phyloP scores from a whole-genome alignment of 1,140 invertebrate genomes.

The Drosophila nigrodunni region DNA sequence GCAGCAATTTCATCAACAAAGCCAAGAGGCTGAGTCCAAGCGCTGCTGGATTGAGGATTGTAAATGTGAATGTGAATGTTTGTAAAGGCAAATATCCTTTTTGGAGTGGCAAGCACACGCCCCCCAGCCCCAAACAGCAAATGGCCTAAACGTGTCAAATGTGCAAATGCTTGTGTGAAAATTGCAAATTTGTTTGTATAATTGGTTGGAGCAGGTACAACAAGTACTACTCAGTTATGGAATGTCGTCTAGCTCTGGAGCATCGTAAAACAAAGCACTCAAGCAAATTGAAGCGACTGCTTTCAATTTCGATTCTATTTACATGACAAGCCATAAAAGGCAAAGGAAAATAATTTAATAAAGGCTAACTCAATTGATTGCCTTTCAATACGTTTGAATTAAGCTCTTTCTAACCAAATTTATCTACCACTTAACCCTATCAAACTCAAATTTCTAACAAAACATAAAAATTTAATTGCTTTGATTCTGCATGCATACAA shows the following conservation, averaged over 20 bases:
- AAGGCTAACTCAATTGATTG: background rate
- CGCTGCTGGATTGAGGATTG: no score
- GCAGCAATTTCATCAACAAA: conserved; percentile 80
- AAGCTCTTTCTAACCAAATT: background rate
- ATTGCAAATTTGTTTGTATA: conserved; percentile 75
- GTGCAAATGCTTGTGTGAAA: conserved; percentile 62
- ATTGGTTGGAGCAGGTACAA: conserved; percentile 49
- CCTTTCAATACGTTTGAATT: background rate
- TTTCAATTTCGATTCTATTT: background rate
- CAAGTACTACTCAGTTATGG: conserved; percentile 12
- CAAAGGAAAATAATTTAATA: conserved; percentile 3
- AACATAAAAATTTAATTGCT: background rate
- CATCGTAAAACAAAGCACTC: conserved; percentile 14
- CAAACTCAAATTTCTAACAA: background rate
- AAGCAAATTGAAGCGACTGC: background rate
- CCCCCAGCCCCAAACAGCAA: conserved; percentile 15
- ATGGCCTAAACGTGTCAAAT: conserved; percentile 75
- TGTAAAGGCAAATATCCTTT: conserved; percentile 71
- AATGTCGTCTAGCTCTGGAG: background rate
- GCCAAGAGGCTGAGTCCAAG: conserved; percentile 32
- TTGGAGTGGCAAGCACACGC: conserved; percentile 30
- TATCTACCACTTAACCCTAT: no score
- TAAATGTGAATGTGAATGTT: background rate
- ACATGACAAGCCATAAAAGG: background rate
- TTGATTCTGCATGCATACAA: background rate